Percentiles rank a stretch among this genome's conserved stretches.
phyloP scores from a whole-genome alignment of 2,888 invertebrate species.

The Acronicta psi region DNA sequence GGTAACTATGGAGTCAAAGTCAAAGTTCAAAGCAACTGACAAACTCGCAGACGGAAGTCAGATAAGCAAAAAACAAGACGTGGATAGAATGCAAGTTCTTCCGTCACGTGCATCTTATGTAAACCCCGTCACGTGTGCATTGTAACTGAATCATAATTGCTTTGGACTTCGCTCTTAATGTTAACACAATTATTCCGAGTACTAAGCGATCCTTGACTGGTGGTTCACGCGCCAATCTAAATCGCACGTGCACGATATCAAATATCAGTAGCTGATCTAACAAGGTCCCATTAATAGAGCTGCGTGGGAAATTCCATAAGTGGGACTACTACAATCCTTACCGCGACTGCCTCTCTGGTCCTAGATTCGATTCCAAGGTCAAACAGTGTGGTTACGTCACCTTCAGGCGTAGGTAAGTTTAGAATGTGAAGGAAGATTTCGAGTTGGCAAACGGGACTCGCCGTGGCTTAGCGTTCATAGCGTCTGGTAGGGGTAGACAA shows the following conservation, averaged over 20 bases:
- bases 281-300: not conserved
- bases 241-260: conserved; percentile 12
- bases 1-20: not conserved
- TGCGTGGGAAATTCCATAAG: not conserved
- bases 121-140: conserved; percentile 33
- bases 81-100: not conserved
- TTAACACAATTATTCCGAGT: conserved; percentile 15
- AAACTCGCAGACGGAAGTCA: not conserved
- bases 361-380: no score
- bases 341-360: no score
- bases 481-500: no score
- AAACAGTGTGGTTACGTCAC: no score
- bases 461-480: no score
- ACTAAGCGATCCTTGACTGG: conserved; percentile 34
- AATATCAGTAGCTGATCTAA: conserved; percentile 3
- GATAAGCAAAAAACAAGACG: not conserved
- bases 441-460: no score
- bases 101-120: conserved; percentile 9
- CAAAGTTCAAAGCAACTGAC: not conserved
- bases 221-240: conserved; percentile 11
- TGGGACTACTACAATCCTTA: no score
- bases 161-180: conserved; percentile 32
- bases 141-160: conserved; percentile 29
- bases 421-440: no score
- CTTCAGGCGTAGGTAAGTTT: no score